Evolutionary conservation across 64 coral and sea anemone species (phyloP), one percentile per base, ranked within the genome.

Genomic region (Actinia equina): DNA sequence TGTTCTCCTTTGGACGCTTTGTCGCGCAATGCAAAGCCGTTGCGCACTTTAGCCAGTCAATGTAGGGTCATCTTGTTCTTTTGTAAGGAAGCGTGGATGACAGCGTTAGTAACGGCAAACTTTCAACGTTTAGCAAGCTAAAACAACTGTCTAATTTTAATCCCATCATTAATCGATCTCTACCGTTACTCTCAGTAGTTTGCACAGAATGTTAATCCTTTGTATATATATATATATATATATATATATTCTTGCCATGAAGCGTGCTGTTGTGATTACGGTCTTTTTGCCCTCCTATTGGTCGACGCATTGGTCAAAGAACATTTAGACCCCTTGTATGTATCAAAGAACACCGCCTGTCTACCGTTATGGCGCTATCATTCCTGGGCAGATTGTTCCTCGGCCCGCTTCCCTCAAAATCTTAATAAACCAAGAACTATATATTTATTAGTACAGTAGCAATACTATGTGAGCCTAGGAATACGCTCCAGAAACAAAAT

Each of bases 271-370:
- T 74, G 26, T 74, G 8, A 41, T 74, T 74, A 26, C 25, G 25
- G 26, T 41, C 11, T 74, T 74, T 15, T 10, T 25, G 23, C 23
- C 69, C 69, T 74, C 69, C 69, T 41, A 74, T 74, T 74, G 69
- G 69, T 74, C 26, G 69, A 41, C 69, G 69, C 69, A 74, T 74
- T 74, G 11, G 69, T 74, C 23, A 74, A 74, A 41, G 69, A n/a
- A 30, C 26, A 16, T 74, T 30, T 41, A 41, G 69, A 74, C 69
- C 69, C 69, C 69, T 74, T 74, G 69, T 74, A 74, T 74, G 25
- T 41, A 3, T 74, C 69, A 74, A 74, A 74, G 69, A 30, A 10
- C 26, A 74, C 69, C 69, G 69, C 69, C 69, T 11, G 69, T 41
- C 69, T 74, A 41, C 23, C 25, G 37, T 74, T 27, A 74, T 74